Percentiles rank a stretch among this genome's conserved stretches.
These are phyloP conservation scores for Benthochromis sp. DNA, from an alignment of 2,113 vertebrate species.

Conservation along the genomic window DNA sequence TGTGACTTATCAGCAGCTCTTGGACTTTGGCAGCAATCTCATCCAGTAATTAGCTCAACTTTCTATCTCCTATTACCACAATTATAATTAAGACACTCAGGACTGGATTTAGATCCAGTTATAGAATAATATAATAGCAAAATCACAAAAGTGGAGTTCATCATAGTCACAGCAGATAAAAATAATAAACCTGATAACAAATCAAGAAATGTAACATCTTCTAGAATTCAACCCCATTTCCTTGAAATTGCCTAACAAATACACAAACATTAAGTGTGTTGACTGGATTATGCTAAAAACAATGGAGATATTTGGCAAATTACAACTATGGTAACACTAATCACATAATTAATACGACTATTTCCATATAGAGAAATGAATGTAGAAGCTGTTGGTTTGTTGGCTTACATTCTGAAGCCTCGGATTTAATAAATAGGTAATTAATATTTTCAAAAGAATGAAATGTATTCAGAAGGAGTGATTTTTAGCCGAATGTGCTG, in stretches of 20 bases:
- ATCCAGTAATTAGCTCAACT: background rate
- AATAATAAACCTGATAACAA: background rate
- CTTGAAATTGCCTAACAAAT: background rate
- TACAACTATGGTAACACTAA: background rate
- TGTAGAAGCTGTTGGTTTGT: background rate
- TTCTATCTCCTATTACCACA: background rate
- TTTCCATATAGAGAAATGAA: background rate
- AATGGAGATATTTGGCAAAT: background rate
- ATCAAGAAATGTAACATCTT: background rate
- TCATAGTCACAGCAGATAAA: background rate
- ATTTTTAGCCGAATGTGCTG: background rate
- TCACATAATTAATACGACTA: background rate
- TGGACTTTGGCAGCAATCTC: slow-evolving; percentile 32
- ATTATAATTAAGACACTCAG: background rate
- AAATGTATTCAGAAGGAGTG: background rate
- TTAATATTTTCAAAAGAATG: background rate
- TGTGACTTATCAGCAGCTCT: background rate
- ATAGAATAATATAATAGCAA: background rate
- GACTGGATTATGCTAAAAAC: background rate
- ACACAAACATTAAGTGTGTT: background rate
- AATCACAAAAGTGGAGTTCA: background rate
- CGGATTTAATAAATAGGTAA: background rate
- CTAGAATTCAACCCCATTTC: background rate
- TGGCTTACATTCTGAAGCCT: background rate
- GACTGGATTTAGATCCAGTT: background rate